A percentile compares a stretch with the other conserved stretches of the same genome.
Conservation (phyloP, 2,113 vertebrate species). For the Madoqua kirkii region DNA sequence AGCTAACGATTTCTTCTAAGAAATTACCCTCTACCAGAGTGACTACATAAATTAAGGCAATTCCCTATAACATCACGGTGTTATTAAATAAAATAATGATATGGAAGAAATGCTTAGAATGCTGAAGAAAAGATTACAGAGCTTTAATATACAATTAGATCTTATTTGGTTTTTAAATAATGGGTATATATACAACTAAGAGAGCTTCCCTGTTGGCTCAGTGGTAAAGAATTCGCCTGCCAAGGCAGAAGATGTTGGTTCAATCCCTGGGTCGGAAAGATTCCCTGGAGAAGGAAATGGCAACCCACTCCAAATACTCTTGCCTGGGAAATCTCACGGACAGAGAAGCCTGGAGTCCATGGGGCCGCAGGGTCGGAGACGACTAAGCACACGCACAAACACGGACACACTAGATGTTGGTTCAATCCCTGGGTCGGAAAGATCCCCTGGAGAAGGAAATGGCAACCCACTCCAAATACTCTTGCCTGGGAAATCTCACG, state of each 20-base stretch:
- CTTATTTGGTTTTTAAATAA: neutral
- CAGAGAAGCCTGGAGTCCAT: neutral
- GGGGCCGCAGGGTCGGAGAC: neutral
- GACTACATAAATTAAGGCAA: neutral
- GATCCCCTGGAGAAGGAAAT: neutral
- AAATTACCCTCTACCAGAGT: neutral
- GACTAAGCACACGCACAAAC: neutral
- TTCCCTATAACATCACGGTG: neutral
- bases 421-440: neutral
- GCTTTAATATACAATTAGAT: neutral
- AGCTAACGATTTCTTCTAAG: neutral
- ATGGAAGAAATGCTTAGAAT: neutral
- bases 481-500: neutral
- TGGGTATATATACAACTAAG: neutral
- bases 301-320: neutral
- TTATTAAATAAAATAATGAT: neutral
- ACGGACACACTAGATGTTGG: neutral
- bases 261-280: neutral
- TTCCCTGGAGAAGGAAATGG: neutral
- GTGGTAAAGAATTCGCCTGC: neutral
- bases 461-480: neutral
- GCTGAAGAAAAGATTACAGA: neutral
- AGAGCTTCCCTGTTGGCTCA: neutral
- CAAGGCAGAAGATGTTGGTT: neutral
- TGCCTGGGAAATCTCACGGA: neutral